These are phyloP conservation scores for Lithosia quadra DNA, from an alignment of 2,888 invertebrate genomes.

Conservation along the genomic window DNA sequence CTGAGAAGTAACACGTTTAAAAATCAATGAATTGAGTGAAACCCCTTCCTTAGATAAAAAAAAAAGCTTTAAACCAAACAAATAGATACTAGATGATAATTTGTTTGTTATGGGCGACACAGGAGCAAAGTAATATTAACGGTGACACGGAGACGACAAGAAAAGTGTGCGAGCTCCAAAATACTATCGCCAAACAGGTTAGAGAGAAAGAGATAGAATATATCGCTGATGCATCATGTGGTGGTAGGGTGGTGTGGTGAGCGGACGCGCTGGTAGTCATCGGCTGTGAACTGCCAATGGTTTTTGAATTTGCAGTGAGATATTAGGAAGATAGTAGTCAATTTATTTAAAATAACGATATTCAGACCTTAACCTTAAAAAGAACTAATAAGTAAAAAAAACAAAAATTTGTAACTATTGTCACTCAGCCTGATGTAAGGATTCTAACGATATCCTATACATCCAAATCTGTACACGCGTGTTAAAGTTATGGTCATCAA, in stretches of 20 bases:
- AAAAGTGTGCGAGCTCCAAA: constrained; percentile 93
- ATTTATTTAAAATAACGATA: too few species aligned
- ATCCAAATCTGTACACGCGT: too few species aligned
- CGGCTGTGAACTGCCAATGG: not conserved
- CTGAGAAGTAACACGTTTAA: not conserved
- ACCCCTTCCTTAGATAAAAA: constrained; percentile 24
- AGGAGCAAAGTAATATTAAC: constrained; percentile 82
- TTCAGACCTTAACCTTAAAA: too few species aligned
- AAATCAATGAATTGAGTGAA: constrained; percentile 35
- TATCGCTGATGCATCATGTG: constrained; percentile 45
- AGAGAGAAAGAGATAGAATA: constrained; percentile 52
- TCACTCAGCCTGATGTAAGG: too few species aligned
- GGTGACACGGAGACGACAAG: constrained; percentile 78
- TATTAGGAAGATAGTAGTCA: too few species aligned
- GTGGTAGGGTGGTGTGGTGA: constrained; percentile 22
- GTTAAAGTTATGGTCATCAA: too few species aligned
- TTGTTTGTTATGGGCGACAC: constrained; percentile 71
- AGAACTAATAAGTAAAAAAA: too few species aligned
- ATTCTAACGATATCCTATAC: too few species aligned
- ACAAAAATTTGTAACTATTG: too few species aligned
- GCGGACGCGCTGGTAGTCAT: constrained; percentile 23
- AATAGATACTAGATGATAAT: constrained; percentile 57
- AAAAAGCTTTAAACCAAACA: constrained; percentile 29
- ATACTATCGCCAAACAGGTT: constrained; percentile 95
- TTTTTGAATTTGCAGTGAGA: not conserved